Evolutionary conservation across 2,113 vertebrate genomes (phyloP).

Genomic region (Brachypodius melanocephalos): DNA sequence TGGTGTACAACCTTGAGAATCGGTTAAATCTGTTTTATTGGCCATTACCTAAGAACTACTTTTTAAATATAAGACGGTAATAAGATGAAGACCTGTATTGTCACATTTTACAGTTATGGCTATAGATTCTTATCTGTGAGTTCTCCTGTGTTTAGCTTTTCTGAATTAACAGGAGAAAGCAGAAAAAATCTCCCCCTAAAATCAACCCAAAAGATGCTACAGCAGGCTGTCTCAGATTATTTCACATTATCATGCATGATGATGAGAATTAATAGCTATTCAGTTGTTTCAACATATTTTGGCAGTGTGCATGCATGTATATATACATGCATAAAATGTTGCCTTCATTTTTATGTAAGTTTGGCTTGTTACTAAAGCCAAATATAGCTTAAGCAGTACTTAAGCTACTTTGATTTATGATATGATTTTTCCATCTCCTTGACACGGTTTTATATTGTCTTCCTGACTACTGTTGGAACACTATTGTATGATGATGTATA

Average conservation of each 20-base stretch:
- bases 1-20: neutral
- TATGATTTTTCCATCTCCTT: neutral
- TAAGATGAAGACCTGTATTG: neutral
- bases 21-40: neutral
- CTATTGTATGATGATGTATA: neutral
- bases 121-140: neutral
- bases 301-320: neutral
- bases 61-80: neutral
- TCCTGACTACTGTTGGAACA: neutral
- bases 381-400: neutral
- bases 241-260: neutral
- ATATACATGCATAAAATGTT: neutral
- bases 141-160: neutral
- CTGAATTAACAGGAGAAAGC: neutral
- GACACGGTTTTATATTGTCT: neutral
- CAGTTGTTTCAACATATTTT: neutral
- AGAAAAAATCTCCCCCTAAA: neutral
- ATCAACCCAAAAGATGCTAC: neutral
- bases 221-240: neutral
- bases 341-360: neutral
- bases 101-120: neutral
- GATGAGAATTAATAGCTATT: neutral
- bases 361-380: neutral
- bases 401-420: neutral
- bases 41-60: neutral